Evolutionary conservation across 2,888 invertebrate species (phyloP).

Genomic region (Antitype chi): DNA sequence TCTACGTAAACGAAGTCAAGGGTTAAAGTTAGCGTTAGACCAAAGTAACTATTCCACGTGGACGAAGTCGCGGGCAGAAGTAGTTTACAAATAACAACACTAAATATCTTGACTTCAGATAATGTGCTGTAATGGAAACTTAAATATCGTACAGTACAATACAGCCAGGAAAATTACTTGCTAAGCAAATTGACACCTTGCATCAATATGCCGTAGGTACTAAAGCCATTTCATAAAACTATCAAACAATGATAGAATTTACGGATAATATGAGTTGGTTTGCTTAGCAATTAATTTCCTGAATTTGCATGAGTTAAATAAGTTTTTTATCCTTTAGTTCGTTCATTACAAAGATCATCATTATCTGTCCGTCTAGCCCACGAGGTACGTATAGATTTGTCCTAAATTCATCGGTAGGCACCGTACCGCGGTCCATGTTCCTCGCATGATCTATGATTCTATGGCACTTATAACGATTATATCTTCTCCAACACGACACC

Average conservation of each 20-base stretch:
- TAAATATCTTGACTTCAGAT: not conserved
- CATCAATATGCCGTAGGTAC: not conserved
- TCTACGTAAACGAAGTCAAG: too few relatives aligned
- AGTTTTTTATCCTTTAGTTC: not conserved
- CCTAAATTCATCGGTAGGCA: constrained; percentile 2
- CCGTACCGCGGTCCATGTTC: not conserved
- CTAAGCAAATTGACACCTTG: too few relatives aligned
- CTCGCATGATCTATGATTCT: constrained; percentile 35
- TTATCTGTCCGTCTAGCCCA: not conserved
- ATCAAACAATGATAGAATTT: not conserved
- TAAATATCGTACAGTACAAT: not conserved
- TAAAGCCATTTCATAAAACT: not conserved
- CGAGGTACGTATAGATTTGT: not conserved
- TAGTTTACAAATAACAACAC: not conserved
- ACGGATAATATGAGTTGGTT: not conserved
- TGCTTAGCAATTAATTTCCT: not conserved
- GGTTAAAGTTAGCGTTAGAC: too few relatives aligned
- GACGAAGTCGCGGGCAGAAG: too few relatives aligned
- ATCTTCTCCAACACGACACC: constrained; percentile 46
- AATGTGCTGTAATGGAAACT: not conserved
- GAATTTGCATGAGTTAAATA: not conserved
- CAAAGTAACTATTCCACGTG: too few relatives aligned
- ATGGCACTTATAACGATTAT: constrained; percentile 26
- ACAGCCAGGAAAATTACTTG: too few relatives aligned
- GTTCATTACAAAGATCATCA: not conserved